phyloP scores from a whole-genome alignment of 2,113 vertebrate genomes.

The Cricetomys ansorgei region DNA sequence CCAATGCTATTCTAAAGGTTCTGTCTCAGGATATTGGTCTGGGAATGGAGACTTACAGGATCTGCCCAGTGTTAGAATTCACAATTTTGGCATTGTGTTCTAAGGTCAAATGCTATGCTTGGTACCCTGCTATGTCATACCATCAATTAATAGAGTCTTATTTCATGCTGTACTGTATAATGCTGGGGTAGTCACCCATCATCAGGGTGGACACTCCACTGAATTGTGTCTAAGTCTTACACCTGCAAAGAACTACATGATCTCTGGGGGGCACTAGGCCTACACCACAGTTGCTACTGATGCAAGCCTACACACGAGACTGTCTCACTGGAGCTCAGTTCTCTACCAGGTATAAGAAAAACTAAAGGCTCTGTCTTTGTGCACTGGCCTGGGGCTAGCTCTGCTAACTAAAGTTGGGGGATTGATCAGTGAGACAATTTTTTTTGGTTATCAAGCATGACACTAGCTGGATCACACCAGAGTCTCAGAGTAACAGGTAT shows the following conservation, averaged over 20 bases:
- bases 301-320: neutral
- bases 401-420: neutral
- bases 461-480: neutral
- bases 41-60: neutral
- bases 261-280: neutral
- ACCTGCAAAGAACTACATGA: neutral
- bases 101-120: neutral
- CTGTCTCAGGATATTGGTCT: neutral
- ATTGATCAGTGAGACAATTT: neutral
- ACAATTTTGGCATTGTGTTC: neutral
- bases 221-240: neutral
- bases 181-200: neutral
- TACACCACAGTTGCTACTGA: neutral
- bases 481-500: neutral
- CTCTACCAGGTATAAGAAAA: neutral
- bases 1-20: neutral
- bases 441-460: neutral
- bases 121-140: neutral
- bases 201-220: neutral
- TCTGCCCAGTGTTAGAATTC: neutral
- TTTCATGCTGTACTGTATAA: too few relatives aligned
- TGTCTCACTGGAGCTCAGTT: neutral
- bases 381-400: too few relatives aligned
- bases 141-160: neutral
- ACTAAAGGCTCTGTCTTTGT: neutral